phyloP scores from a whole-genome alignment of 2,888 invertebrate species.

The Reticulitermes lucifugus region DNA sequence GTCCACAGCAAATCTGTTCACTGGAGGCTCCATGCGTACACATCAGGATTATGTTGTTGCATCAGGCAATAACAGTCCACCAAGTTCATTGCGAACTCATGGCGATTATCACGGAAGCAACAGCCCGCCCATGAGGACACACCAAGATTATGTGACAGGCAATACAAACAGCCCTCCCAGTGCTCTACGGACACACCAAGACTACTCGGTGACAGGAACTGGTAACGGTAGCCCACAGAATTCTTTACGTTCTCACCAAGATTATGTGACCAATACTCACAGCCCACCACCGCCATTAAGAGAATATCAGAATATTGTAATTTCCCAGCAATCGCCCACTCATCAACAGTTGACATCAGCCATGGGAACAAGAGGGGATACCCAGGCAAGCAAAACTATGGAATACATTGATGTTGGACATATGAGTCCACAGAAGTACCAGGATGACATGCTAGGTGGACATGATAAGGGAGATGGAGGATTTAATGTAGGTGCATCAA shows the following conservation, averaged over 20 bases:
- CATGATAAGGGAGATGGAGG: conserved; percentile 25
- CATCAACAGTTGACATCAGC: conserved; percentile 28
- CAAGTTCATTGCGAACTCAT: conserved; percentile 31
- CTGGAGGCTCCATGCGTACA: conserved; percentile 58
- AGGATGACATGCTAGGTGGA: conserved; percentile 8
- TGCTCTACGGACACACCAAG: conserved; percentile 37
- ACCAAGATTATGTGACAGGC: conserved; percentile 67
- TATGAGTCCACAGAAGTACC: conserved; percentile 42
- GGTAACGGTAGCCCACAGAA: conserved; percentile 37
- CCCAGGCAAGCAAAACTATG: conserved; percentile 25
- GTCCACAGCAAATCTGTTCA: conserved; percentile 73
- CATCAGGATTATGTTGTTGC: conserved; percentile 38
- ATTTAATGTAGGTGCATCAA: background rate
- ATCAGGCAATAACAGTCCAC: conserved; percentile 42
- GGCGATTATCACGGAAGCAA: conserved; percentile 64
- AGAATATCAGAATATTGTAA: conserved; percentile 47
- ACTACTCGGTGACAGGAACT: conserved; percentile 32
- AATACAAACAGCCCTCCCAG: conserved; percentile 42
- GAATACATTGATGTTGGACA: conserved; percentile 54
- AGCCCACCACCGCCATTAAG: conserved; percentile 73
- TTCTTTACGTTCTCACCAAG: conserved; percentile 34
- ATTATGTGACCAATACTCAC: conserved; percentile 63
- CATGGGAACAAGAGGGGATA: background rate
- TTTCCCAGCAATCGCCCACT: conserved; percentile 38
- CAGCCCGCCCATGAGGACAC: conserved; percentile 37